Conservation (phyloP, 2,797 vertebrate genomes). For the Chiloscyllium punctatum region DNA sequence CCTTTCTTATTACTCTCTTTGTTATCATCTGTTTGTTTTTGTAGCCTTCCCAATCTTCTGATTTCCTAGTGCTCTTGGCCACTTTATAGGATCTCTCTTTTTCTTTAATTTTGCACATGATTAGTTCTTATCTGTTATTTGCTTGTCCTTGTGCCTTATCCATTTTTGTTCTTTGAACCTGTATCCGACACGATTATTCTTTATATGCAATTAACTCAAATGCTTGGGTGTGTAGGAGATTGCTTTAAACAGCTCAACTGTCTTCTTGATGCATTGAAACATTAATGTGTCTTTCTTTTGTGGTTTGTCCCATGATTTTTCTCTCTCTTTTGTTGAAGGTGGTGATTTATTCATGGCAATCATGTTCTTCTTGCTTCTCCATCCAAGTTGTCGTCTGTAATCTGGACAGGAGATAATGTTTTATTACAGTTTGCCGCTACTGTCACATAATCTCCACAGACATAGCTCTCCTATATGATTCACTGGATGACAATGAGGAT, state of each 20-base stretch:
- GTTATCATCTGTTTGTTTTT: no score
- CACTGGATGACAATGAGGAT: neutral
- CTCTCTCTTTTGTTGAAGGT: neutral
- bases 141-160: neutral
- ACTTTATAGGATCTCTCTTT: no score
- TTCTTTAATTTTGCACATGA: neutral
- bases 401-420: neutral
- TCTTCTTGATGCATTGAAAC: neutral
- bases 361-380: neutral
- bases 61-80: no score
- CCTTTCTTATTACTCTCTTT: no score
- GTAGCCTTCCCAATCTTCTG: no score
- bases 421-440: neutral
- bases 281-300: neutral
- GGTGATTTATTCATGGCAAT: neutral
- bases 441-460: neutral
- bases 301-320: neutral
- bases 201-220: neutral
- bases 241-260: neutral
- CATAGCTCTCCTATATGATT: neutral
- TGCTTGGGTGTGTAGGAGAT: slow-evolving; percentile 7
- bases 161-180: neutral
- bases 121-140: neutral
- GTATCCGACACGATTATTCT: neutral
- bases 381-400: neutral